Base-by-base conservation (phyloP, 2,113 vertebrate species). In the Sphaerodactylus townsendi region DNA sequence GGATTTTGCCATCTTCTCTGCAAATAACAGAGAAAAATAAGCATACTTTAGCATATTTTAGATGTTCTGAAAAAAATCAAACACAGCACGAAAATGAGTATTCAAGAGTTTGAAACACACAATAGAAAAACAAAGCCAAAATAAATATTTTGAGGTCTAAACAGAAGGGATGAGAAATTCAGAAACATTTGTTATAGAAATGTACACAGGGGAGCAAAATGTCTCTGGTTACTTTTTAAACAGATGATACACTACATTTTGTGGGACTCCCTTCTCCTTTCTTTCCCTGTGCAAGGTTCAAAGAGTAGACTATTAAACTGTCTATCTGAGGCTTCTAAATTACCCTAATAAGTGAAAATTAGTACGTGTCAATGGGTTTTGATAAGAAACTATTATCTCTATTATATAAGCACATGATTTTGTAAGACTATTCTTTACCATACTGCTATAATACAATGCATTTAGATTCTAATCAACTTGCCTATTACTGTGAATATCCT, bases 321-420 rank as follows among this genome's bases (percentile, higher is more conserved):
- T 66, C 33, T 77, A 39, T 86, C 53, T 76, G 10, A 73, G 78
- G 73, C 84, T 90, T 85, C 0, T 0, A 84, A 62, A 30, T 17
- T 50, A 85, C 3, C 82, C 73, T 90, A 77, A 66, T 80, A 85
- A 89, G 35, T 56, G 56, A 44, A 75, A 87, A 86, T 73, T 86
- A 84, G n/a, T 37, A 77, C 30, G 14, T 86, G 30, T 77, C 81
- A 90, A 86, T 88, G 85, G 9, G 64, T 83, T 94, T 93, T 92
- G 84, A 89, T 89, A 83, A 89, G 77, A 74, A 81, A 44, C 4
- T 73, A 69, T 90, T 77, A 80, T 35, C 56, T 35, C 3, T 62
- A 2, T 91, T 88, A 70, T 1, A 39, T 71, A 90, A 82, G 88
- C 19, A n/a, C 5, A 8, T 53, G 0, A 86, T 82, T 85, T 90